These are phyloP conservation scores for Tenualosa thibaudeaui DNA, from an alignment of 2,797 vertebrate genomes.

Conservation along the genomic window DNA sequence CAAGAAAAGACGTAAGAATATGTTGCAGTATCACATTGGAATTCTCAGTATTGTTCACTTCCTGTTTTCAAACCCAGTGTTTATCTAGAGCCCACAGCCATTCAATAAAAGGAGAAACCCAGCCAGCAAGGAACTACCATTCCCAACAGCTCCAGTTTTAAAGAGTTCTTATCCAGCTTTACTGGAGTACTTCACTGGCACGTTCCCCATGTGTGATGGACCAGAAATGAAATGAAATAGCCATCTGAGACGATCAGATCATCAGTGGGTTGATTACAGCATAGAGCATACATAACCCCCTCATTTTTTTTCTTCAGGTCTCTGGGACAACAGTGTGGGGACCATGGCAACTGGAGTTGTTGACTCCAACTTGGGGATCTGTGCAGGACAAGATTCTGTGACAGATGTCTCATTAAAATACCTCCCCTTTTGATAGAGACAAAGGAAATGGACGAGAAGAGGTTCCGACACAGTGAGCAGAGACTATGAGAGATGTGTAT, in stretches of 20 bases:
- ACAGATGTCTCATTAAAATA: not conserved
- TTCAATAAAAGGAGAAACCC: slow-evolving; percentile 26
- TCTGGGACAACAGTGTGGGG: slow-evolving; percentile 20
- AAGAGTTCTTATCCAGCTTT: slow-evolving; percentile 51
- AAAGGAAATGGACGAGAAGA: slow-evolving; percentile 29
- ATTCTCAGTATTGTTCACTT: slow-evolving; percentile 42
- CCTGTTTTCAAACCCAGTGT: slow-evolving; percentile 44
- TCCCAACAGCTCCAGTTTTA: slow-evolving; percentile 42
- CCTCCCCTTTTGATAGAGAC: not conserved
- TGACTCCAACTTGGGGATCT: slow-evolving; percentile 12
- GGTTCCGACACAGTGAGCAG: slow-evolving; percentile 41
- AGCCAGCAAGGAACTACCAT: slow-evolving; percentile 28
- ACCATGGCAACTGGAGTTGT: slow-evolving; percentile 18
- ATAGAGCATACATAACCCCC: slow-evolving; percentile 35
- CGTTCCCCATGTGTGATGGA: slow-evolving; percentile 59
- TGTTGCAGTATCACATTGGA: slow-evolving; percentile 26
- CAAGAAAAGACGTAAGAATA: slow-evolving; percentile 27
- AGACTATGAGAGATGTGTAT: slow-evolving; percentile 9
- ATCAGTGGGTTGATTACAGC: slow-evolving; percentile 57
- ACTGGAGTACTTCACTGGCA: slow-evolving; percentile 65
- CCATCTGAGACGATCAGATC: slow-evolving; percentile 65
- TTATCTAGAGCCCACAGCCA: slow-evolving; percentile 24
- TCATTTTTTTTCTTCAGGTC: not conserved
- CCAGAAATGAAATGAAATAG: slow-evolving; percentile 50
- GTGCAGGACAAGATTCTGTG: slow-evolving; percentile 8